Conservation (phyloP, 1,140 invertebrate genomes). For the Drosophila littoralis region DNA sequence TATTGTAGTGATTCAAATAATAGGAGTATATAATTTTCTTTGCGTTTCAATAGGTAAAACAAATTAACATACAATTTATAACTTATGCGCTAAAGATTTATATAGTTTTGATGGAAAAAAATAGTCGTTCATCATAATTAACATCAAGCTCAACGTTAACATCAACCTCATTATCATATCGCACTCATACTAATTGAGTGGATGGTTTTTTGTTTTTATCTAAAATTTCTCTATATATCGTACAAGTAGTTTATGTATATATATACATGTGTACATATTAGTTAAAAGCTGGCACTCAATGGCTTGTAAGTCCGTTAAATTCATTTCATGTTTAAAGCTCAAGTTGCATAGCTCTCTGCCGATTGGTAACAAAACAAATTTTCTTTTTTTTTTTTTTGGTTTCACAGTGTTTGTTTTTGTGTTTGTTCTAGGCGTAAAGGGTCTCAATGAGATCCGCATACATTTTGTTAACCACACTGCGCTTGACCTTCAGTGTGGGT, state of each 20-base stretch:
- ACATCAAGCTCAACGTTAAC: slow-evolving; percentile 3
- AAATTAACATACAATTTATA: slow-evolving; percentile 56
- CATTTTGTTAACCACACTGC: slow-evolving; percentile 89
- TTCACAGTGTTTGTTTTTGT: neutral
- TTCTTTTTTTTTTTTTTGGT: slow-evolving; percentile 31
- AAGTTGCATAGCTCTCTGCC: slow-evolving; percentile 44
- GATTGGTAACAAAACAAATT: neutral
- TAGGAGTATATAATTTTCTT: slow-evolving; percentile 41
- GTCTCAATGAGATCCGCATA: slow-evolving; percentile 89
- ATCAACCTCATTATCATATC: slow-evolving; percentile 15
- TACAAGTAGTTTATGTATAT: slow-evolving; percentile 10
- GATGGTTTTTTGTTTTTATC: neutral
- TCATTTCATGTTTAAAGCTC: slow-evolving; percentile 76
- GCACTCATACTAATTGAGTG: slow-evolving; percentile 48
- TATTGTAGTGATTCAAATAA: slow-evolving; percentile 69
- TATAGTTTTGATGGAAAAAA: slow-evolving; percentile 9
- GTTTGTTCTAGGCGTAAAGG: slow-evolving; percentile 83
- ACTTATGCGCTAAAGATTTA: slow-evolving; percentile 54
- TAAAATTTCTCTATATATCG: slow-evolving; percentile 18
- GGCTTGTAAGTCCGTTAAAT: slow-evolving; percentile 74
- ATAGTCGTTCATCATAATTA: slow-evolving; percentile 15
- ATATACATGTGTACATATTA: slow-evolving; percentile 54
- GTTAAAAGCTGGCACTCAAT: slow-evolving; percentile 65
- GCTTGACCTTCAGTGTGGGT: slow-evolving; percentile 94
- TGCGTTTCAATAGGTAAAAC: slow-evolving; percentile 70